Conservation (phyloP, 1,140 invertebrate genomes). For the Zaprionus camerounensis region DNA sequence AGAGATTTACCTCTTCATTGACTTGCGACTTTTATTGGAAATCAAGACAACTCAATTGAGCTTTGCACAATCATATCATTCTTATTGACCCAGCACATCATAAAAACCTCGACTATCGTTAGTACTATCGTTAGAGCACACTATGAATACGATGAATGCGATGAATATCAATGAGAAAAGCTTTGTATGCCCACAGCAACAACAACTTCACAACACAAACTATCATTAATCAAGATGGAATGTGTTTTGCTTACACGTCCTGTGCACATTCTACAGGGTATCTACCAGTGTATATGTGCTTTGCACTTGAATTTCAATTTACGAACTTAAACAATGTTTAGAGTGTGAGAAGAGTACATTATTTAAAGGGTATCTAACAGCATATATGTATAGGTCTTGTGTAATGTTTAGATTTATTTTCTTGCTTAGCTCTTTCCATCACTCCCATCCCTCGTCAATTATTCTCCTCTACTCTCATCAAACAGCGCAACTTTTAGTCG, state of each 20-base stretch:
- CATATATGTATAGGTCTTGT: not conserved
- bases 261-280: not conserved
- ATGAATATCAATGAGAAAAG: constrained; percentile 8
- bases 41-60: not conserved
- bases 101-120: not conserved
- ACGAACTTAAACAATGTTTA: too few relatives aligned
- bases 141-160: constrained; percentile 1
- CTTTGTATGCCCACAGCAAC: not conserved
- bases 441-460: not conserved
- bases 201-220: not conserved
- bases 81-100: not conserved
- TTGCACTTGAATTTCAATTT: too few relatives aligned
- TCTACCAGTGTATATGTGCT: not conserved
- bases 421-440: not conserved
- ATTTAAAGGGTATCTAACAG: not conserved
- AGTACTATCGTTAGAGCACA: not conserved
- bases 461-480: not conserved
- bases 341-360: too few relatives aligned
- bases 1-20: not conserved
- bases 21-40: not conserved
- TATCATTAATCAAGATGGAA: not conserved
- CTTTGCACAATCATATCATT: not conserved
- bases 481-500: not conserved
- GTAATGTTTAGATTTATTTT: not conserved
- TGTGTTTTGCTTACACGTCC: too few relatives aligned